Evolutionary conservation across 1,140 invertebrate species (phyloP).

Genomic region (Tetraneura akinire): DNA sequence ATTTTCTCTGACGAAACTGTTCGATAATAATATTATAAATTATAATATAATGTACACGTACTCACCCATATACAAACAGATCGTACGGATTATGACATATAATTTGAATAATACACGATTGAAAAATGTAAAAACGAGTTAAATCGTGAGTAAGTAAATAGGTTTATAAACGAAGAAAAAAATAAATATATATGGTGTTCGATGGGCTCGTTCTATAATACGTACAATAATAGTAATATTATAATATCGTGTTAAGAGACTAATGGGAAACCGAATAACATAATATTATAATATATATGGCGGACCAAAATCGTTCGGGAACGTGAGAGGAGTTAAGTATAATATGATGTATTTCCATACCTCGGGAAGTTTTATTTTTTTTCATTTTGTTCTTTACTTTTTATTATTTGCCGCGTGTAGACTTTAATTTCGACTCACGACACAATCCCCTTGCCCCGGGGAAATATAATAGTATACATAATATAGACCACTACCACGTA

Average conservation of each 20-base stretch:
- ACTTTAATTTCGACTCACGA: slow-evolving; percentile 39
- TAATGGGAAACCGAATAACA: not conserved
- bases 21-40: not conserved
- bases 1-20: too few relatives aligned
- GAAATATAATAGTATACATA: slow-evolving; percentile 35
- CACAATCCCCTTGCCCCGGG: slow-evolving; percentile 26
- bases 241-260: too few relatives aligned
- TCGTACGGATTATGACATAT: too few relatives aligned
- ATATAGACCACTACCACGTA: slow-evolving; percentile 33
- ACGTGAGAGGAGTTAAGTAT: not conserved
- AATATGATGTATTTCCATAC: not conserved
- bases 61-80: too few relatives aligned
- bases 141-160: not conserved
- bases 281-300: too few relatives aligned
- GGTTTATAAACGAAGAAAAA: too few relatives aligned
- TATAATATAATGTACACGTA: not conserved
- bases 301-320: not conserved
- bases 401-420: slow-evolving; percentile 27
- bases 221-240: too few relatives aligned
- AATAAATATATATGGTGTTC: too few relatives aligned
- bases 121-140: not conserved
- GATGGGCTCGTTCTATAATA: too few relatives aligned
- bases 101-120: too few relatives aligned
- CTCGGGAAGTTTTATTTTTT: not conserved
- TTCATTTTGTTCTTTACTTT: not conserved